Evolutionary conservation across 2,797 vertebrate species (phyloP).

Genomic region (Lates japonicus): DNA sequence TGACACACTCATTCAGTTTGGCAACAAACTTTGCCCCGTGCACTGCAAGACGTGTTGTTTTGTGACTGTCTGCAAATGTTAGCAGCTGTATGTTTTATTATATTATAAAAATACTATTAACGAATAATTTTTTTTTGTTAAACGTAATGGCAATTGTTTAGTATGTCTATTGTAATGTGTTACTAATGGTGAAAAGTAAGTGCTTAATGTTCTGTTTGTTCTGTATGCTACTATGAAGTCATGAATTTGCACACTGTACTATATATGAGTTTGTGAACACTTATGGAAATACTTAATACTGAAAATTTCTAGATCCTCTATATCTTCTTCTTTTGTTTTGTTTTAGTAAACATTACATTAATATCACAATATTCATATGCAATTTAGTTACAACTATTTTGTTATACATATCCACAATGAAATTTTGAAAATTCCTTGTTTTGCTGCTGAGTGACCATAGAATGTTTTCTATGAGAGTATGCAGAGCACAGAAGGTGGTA

Average conservation of each 20-base stretch:
- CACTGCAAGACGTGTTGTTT: slow-evolving; percentile 7
- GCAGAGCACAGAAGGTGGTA: no score
- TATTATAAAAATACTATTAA: background rate
- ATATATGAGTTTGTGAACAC: background rate
- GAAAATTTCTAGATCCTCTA: no score
- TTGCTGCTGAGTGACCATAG: background rate
- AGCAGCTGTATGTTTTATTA: background rate
- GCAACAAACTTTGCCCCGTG: slow-evolving; percentile 41
- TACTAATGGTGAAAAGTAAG: background rate
- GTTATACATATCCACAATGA: background rate
- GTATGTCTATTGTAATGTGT: background rate
- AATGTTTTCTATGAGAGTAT: no score
- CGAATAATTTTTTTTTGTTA: background rate
- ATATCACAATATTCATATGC: background rate
- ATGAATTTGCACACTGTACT: background rate
- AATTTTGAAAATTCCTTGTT: background rate
- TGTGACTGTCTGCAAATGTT: slow-evolving; percentile 9
- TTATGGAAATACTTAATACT: background rate
- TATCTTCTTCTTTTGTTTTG: no score
- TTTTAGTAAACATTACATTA: no score
- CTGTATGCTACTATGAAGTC: background rate
- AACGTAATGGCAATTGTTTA: background rate
- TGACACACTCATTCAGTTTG: slow-evolving; percentile 61
- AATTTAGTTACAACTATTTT: background rate
- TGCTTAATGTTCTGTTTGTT: background rate